Percentiles rank a stretch among this genome's conserved stretches.
Conservation (phyloP, 2,888 invertebrate genomes). For the Lepidochrysops patricia region DNA sequence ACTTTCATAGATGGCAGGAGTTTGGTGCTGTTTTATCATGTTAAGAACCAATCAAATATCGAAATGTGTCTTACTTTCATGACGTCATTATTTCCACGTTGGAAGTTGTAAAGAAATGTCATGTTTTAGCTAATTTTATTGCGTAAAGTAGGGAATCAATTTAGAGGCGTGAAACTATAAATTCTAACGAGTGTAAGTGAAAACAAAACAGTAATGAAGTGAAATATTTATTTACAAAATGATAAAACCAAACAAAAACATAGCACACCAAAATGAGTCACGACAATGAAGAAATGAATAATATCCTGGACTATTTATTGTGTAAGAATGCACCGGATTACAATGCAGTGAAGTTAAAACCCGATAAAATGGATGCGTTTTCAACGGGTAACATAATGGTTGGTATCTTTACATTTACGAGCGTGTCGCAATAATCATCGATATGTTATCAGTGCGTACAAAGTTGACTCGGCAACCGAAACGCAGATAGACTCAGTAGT, state of each 20-base stretch:
- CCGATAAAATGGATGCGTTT: slow-evolving; percentile 54
- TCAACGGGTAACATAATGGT: slow-evolving; percentile 55
- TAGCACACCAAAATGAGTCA: slow-evolving; percentile 48
- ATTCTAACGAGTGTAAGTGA: slow-evolving; percentile 12
- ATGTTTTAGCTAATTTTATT: slow-evolving; percentile 45
- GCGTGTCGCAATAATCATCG: slow-evolving; percentile 33
- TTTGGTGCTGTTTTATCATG: slow-evolving; percentile 39
- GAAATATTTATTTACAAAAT: slow-evolving; percentile 30
- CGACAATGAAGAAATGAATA: slow-evolving; percentile 54
- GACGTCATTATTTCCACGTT: slow-evolving; percentile 81
- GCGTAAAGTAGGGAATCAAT: slow-evolving; percentile 32
- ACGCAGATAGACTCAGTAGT: slow-evolving; percentile 19
- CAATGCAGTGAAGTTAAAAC: slow-evolving; percentile 36
- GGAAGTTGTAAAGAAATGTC: slow-evolving; percentile 70
- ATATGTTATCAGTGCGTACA: slow-evolving; percentile 43
- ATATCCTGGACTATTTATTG: slow-evolving; percentile 57
- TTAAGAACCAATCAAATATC: slow-evolving; percentile 49
- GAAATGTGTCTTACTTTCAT: slow-evolving; percentile 61
- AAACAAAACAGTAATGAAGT: slow-evolving; percentile 14
- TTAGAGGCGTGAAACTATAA: slow-evolving; percentile 1
- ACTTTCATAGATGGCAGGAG: slow-evolving; percentile 44
- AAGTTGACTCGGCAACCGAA: slow-evolving; percentile 30
- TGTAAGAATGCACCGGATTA: slow-evolving; percentile 50
- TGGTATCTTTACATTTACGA: slow-evolving; percentile 36
- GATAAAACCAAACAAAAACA: slow-evolving; percentile 30